phyloP scores from a whole-genome alignment of 2,113 vertebrate genomes.

The Tricholaema leucomelas region DNA sequence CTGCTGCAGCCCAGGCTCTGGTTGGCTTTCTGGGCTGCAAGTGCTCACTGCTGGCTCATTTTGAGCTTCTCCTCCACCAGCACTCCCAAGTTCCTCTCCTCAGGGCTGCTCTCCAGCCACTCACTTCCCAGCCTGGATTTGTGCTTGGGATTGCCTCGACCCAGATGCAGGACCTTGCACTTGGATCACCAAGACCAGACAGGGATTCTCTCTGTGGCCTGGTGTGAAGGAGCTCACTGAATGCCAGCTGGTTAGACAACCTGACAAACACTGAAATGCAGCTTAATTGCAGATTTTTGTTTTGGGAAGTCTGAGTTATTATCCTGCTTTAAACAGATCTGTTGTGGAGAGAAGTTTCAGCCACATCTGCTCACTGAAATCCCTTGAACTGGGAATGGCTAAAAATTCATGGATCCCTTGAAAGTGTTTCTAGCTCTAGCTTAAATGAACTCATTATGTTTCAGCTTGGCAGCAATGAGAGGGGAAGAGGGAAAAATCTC shows the following conservation, averaged over 20 bases:
- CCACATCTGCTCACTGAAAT: not conserved
- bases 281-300: not conserved
- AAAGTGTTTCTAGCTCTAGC: not conserved
- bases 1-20: too few species aligned
- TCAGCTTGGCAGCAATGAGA: not conserved
- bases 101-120: too few species aligned
- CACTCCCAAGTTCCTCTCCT: too few species aligned
- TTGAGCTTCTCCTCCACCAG: too few species aligned
- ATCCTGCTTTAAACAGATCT: not conserved
- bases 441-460: constrained; percentile 31
- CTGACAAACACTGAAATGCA: not conserved
- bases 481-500: not conserved
- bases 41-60: too few species aligned
- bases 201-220: not conserved
- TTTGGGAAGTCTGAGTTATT: not conserved
- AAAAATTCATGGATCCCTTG: not conserved
- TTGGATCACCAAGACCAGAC: too few species aligned
- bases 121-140: too few species aligned
- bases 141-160: too few species aligned
- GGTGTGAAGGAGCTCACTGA: not conserved
- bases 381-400: not conserved
- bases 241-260: not conserved
- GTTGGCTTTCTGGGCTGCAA: too few species aligned
- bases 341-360: not conserved
- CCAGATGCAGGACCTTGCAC: too few species aligned